These are phyloP conservation scores for Pristionchus maxplancki DNA, from an alignment of 2,888 invertebrate genomes.

Conservation along the genomic window DNA sequence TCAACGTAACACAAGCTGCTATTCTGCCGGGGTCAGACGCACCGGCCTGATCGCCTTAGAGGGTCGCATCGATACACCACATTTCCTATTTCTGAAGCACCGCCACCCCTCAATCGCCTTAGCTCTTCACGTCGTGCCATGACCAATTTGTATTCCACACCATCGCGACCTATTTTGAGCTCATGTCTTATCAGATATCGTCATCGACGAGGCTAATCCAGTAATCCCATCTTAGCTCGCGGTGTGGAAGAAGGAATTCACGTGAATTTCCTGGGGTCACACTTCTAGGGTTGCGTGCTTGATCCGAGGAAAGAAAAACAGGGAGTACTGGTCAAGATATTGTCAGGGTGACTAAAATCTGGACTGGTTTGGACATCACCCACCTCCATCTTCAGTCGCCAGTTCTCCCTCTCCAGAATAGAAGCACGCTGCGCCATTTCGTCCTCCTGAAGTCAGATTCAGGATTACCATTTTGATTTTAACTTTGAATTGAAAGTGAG, in stretches of 20 bases:
- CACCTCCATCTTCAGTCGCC: conserved; percentile 43
- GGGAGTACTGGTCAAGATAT: no score
- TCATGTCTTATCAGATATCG: background rate
- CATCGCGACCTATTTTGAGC: background rate
- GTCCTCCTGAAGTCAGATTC: conserved; percentile 32
- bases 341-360: background rate
- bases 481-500: background rate
- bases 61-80: no score
- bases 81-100: no score
- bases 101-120: background rate
- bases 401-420: conserved; percentile 19
- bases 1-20: background rate
- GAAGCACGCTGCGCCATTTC: conserved; percentile 49
- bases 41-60: background rate
- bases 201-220: background rate
- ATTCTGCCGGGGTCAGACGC: background rate
- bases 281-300: no score
- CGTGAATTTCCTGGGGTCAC: background rate
- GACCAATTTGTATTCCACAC: background rate
- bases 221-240: background rate
- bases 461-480: background rate
- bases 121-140: background rate
- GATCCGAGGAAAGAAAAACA: no score
- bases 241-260: background rate
- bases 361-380: background rate